phyloP scores from a whole-genome alignment of 2,797 vertebrate species.

The Eptatretus atami region DNA sequence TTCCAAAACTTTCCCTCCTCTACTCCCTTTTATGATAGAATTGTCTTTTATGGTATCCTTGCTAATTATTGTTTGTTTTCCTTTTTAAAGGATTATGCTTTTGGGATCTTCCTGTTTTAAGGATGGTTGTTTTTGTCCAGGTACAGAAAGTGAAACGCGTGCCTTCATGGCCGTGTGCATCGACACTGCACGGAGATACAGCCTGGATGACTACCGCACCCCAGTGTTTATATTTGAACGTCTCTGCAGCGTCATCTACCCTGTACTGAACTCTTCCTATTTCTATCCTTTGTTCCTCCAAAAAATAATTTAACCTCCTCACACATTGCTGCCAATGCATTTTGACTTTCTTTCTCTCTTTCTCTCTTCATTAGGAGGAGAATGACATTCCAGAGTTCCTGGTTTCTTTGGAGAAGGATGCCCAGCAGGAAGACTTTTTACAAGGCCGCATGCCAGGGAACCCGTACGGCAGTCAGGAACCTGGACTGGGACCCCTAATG shows the following conservation, averaged over 20 bases:
- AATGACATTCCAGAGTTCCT: conserved; percentile 98
- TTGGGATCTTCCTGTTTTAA: background rate
- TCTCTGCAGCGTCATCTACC: conserved; percentile 94
- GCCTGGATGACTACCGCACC: conserved; percentile 75
- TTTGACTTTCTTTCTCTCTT: background rate
- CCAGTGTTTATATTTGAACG: conserved; percentile 95
- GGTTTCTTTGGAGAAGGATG: conserved; percentile 87
- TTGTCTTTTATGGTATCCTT: background rate
- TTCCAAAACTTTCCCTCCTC: too few relatives aligned
- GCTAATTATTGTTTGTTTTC: background rate
- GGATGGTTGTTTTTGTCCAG: conserved; percentile 14
- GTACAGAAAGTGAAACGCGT: conserved; percentile 90
- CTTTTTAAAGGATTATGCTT: background rate
- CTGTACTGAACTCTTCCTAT: conserved; percentile 19
- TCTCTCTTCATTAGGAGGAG: conserved; percentile 33
- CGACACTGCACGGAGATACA: conserved; percentile 91
- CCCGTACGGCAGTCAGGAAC: conserved; percentile 88
- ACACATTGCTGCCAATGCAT: background rate
- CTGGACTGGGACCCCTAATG: conserved; percentile 82
- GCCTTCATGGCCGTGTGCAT: conserved; percentile 98
- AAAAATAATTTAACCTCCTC: background rate
- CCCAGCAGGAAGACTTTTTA: conserved; percentile 90
- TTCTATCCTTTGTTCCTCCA: background rate
- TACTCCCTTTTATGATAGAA: too few relatives aligned
- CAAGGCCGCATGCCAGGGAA: conserved; percentile 97